Conservation (phyloP, 2,888 invertebrate genomes). For the Drosophila anomelani region DNA sequence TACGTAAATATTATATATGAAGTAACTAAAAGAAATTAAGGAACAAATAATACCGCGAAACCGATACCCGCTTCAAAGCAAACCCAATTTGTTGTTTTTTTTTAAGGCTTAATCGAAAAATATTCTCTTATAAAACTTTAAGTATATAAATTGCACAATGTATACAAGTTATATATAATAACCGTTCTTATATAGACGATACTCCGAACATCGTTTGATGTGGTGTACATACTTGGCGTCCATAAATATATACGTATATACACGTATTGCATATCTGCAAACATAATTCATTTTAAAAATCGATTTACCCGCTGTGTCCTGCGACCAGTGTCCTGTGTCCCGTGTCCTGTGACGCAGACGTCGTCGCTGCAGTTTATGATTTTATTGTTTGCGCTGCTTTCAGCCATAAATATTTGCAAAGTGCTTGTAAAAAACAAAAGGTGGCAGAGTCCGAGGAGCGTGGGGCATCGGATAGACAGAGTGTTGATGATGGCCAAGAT, state of each 20-base stretch:
- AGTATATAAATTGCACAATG: background rate
- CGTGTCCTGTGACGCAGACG: slow-evolving; percentile 44
- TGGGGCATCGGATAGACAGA: slow-evolving; percentile 41
- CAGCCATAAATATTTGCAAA: slow-evolving; percentile 77
- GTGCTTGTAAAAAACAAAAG: slow-evolving; percentile 80
- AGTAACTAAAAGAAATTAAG: background rate
- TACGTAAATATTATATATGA: background rate
- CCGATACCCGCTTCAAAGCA: background rate
- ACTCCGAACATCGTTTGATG: slow-evolving; percentile 13
- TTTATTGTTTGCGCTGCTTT: slow-evolving; percentile 76
- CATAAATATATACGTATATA: slow-evolving; percentile 18
- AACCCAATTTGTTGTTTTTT: background rate
- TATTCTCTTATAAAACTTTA: background rate
- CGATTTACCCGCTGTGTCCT: slow-evolving; percentile 64
- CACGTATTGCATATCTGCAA: slow-evolving; percentile 57
- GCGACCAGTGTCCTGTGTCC: slow-evolving; percentile 11
- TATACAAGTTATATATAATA: slow-evolving; percentile 1
- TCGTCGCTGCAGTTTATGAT: slow-evolving; percentile 75
- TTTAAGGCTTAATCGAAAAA: too few species aligned
- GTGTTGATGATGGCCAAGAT: slow-evolving; percentile 67
- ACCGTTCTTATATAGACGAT: slow-evolving; percentile 7
- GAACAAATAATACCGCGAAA: background rate
- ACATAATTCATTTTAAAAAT: slow-evolving; percentile 76
- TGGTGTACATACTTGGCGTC: slow-evolving; percentile 12
- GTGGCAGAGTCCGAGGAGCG: slow-evolving; percentile 34